Evolutionary conservation across 2,888 invertebrate species (phyloP).

Genomic region (Acronicta aceris): DNA sequence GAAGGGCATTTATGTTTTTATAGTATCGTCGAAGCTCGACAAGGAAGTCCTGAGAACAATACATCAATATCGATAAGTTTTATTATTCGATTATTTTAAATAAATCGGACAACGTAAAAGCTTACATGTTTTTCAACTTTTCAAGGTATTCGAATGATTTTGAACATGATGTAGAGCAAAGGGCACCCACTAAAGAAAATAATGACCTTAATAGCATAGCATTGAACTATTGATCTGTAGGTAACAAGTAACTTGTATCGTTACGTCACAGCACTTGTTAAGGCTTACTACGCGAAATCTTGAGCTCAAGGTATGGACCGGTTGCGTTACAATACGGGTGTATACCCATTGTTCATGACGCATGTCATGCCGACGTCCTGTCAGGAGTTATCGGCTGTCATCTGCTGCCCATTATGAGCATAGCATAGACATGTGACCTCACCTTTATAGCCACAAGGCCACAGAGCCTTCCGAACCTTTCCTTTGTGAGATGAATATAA

Average conservation of each 20-base stretch:
- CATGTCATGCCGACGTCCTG: constrained; percentile 50
- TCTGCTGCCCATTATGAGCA: constrained; percentile 78
- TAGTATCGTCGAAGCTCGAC: not conserved
- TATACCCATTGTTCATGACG: constrained; percentile 42
- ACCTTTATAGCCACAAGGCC: constrained; percentile 74
- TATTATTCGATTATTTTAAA: not conserved
- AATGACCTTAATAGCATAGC: constrained; percentile 22
- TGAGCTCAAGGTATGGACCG: constrained; percentile 38
- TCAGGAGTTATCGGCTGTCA: constrained; percentile 79
- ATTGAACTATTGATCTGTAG: constrained; percentile 37
- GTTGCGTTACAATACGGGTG: constrained; percentile 34
- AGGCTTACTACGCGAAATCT: constrained; percentile 30
- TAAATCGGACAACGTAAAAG: not conserved
- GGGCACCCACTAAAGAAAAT: constrained; percentile 8
- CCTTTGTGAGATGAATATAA: constrained; percentile 67
- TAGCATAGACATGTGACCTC: constrained; percentile 79
- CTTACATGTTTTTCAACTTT: not conserved
- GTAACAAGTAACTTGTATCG: constrained; percentile 27
- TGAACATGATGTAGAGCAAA: constrained; percentile 33
- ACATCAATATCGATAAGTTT: constrained; percentile 5
- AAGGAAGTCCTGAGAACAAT: not conserved
- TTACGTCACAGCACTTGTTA: constrained; percentile 32
- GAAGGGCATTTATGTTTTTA: constrained; percentile 15
- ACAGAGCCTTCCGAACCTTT: constrained; percentile 69
- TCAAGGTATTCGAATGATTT: not conserved